phyloP scores from a whole-genome alignment of 2,113 vertebrate species.

The Mesitornis unicolor region DNA sequence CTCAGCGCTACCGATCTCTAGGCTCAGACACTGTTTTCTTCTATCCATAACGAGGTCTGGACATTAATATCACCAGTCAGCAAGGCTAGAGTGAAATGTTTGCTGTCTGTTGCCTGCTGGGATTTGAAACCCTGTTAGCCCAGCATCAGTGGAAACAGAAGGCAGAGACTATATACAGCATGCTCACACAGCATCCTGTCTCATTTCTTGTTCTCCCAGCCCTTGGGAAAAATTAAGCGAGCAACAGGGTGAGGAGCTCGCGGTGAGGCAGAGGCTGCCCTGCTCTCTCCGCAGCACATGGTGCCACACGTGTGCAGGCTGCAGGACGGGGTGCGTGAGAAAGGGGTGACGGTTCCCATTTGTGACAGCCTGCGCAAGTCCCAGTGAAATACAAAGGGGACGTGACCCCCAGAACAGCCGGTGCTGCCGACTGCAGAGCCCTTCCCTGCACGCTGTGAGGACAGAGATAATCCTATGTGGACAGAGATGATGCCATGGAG shows the following conservation, averaged over 20 bases:
- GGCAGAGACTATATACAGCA: neutral
- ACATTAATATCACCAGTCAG: neutral
- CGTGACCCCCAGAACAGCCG: rapidly evolving
- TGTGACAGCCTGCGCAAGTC: neutral
- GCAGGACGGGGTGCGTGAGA: rapidly evolving
- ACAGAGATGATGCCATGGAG: neutral
- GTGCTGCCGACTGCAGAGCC: neutral
- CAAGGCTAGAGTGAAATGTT: neutral
- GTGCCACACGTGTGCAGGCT: rapidly evolving
- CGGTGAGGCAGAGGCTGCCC: neutral
- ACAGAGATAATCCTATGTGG: neutral
- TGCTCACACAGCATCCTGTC: neutral
- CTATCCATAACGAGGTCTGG: neutral
- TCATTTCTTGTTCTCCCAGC: neutral
- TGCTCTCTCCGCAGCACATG: neutral
- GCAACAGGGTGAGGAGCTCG: neutral
- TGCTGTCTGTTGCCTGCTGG: neutral
- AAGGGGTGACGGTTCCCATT: neutral
- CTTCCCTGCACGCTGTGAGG: neutral
- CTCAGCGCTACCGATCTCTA: neutral
- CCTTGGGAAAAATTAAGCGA: neutral
- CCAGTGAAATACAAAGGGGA: neutral
- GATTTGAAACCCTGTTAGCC: neutral
- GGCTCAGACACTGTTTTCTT: neutral
- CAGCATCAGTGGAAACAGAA: neutral